Evolutionary conservation across 2,888 invertebrate genomes (phyloP).

Genomic region (Orgyia antiqua): DNA sequence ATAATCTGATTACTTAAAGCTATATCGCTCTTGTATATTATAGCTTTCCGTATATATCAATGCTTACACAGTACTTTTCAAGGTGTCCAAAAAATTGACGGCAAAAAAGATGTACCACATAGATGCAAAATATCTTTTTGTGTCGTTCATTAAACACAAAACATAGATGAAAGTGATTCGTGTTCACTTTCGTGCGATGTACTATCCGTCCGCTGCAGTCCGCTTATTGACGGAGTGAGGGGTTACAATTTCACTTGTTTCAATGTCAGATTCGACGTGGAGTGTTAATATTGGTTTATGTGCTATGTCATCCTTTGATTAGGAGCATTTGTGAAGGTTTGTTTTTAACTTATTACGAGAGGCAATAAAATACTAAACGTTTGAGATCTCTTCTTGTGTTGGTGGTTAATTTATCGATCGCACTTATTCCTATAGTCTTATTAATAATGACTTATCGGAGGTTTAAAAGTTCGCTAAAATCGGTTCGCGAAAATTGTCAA

Average conservation of each 20-base stretch:
- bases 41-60: constrained; percentile 28
- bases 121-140: constrained; percentile 68
- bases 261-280: constrained; percentile 38
- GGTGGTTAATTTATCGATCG: no score
- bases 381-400: no score
- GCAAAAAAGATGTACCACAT: constrained; percentile 66
- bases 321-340: constrained; percentile 11
- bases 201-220: constrained; percentile 5
- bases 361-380: no score
- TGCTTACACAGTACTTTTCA: constrained; percentile 27
- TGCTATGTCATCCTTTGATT: constrained; percentile 21
- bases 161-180: constrained; percentile 67
- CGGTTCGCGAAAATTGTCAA: no score
- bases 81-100: constrained; percentile 46
- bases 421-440: no score
- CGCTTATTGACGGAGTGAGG: constrained; percentile 33
- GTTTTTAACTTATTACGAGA: no score
- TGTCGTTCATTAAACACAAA: constrained; percentile 58
- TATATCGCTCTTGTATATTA: no score
- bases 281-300: constrained; percentile 13
- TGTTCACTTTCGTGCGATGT: constrained; percentile 47
- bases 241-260: constrained; percentile 48
- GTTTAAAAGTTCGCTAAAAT: no score
- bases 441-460: no score
- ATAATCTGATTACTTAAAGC: no score